A percentile compares a stretch with the other conserved stretches of the same genome.
Evolutionary conservation across 2,888 invertebrate species (phyloP).

Genomic region (Lochmaea crataegi): DNA sequence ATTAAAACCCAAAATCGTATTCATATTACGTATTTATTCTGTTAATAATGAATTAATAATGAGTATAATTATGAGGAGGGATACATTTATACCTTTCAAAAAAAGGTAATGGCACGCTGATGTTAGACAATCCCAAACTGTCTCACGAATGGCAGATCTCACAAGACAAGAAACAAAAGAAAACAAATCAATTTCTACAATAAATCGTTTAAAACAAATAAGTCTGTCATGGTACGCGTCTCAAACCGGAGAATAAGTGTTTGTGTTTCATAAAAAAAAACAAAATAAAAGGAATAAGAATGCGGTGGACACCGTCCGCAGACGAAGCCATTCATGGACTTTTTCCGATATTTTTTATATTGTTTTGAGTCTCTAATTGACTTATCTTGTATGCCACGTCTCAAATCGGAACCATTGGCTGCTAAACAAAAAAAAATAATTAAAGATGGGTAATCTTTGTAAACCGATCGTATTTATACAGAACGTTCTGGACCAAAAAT

Average conservation of each 20-base stretch:
- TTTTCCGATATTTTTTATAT: slow-evolving; percentile 36
- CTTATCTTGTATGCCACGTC: slow-evolving; percentile 49
- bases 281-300: slow-evolving; percentile 33
- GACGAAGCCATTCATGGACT: slow-evolving; percentile 44
- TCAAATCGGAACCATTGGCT: slow-evolving; percentile 11
- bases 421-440: slow-evolving; percentile 1
- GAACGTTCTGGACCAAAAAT: background rate
- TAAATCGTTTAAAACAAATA: slow-evolving; percentile 44
- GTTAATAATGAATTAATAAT: too few relatives aligned
- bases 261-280: slow-evolving; percentile 34
- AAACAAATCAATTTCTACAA: slow-evolving; percentile 45
- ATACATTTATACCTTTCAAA: background rate
- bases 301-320: slow-evolving; percentile 43
- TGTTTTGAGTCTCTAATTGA: slow-evolving; percentile 47
- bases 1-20: too few relatives aligned
- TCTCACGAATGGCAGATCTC: slow-evolving; percentile 21
- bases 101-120: background rate
- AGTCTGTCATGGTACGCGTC: slow-evolving; percentile 38
- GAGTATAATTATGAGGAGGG: too few relatives aligned
- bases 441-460: background rate
- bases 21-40: too few relatives aligned
- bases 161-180: slow-evolving; percentile 39
- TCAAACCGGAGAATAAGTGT: slow-evolving; percentile 24
- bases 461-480: background rate
- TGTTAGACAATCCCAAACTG: slow-evolving; percentile 5